Conservation (phyloP, 2,888 invertebrate genomes). For the Limnephilus rhombicus region DNA sequence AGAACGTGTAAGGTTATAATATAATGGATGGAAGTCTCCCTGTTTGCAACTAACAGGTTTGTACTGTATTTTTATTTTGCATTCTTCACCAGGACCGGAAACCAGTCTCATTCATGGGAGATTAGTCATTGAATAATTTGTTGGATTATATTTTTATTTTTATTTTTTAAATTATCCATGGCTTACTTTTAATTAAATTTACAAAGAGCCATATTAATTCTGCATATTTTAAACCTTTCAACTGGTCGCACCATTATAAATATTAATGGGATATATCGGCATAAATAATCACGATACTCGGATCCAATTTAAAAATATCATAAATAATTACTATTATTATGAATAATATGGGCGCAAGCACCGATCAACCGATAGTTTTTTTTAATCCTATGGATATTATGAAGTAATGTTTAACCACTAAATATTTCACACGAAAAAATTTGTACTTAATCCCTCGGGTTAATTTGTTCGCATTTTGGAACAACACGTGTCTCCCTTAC, state of each 20-base stretch:
- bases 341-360: not conserved
- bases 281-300: not conserved
- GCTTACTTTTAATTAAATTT: not conserved
- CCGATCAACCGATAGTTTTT: not conserved
- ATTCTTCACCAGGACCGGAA: not conserved
- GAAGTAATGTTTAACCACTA: not conserved
- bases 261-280: not conserved
- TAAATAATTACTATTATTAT: conserved; percentile 14
- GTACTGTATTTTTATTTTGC: not conserved
- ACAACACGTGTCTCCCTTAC: no score
- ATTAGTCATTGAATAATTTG: not conserved
- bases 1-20: not conserved
- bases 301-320: not conserved
- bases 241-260: not conserved
- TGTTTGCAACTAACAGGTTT: not conserved
- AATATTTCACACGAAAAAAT: not conserved
- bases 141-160: not conserved
- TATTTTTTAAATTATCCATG: not conserved
- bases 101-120: not conserved
- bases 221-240: not conserved
- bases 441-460: not conserved
- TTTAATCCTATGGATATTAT: not conserved
- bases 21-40: not conserved
- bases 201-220: not conserved
- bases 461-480: no score